A percentile compares a stretch with the other conserved stretches of the same genome.
phyloP scores from a whole-genome alignment of 53 echinoderm and acorn worm species.

The Stichopus horrens region DNA sequence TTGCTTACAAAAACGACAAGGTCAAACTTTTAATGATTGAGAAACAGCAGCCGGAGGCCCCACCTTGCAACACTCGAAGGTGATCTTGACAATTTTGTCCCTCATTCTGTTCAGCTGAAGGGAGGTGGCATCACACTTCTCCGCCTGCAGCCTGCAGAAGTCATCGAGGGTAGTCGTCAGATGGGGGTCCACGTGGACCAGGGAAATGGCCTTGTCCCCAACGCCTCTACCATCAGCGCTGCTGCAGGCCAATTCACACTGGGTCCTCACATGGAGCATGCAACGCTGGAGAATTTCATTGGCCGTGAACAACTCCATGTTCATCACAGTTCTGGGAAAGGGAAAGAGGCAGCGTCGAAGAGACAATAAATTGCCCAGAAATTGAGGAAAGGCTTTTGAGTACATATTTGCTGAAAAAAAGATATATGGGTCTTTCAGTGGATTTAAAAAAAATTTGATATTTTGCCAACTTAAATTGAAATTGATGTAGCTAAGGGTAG shows the following conservation, averaged over 20 bases:
- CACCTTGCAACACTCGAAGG: slow-evolving; percentile 97
- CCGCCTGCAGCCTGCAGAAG: slow-evolving; percentile 82
- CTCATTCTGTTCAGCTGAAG: slow-evolving; percentile 76
- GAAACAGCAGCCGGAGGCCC: slow-evolving; percentile 8
- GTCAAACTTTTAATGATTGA: too few species aligned
- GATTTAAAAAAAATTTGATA: too few species aligned
- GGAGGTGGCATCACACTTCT: slow-evolving; percentile 84
- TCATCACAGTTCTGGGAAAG: slow-evolving; percentile 64
- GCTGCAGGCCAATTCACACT: slow-evolving; percentile 88
- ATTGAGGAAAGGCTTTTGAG: too few species aligned
- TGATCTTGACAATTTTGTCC: slow-evolving; percentile 82
- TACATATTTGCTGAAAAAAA: too few species aligned
- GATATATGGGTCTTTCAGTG: too few species aligned
- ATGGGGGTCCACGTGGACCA: slow-evolving; percentile 70
- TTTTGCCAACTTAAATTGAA: too few species aligned
- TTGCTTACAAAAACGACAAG: too few species aligned
- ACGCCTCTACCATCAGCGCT: slow-evolving; percentile 66
- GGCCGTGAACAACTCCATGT: slow-evolving; percentile 84
- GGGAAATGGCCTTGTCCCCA: slow-evolving; percentile 74
- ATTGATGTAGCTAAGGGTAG: too few species aligned
- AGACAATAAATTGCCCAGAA: too few species aligned
- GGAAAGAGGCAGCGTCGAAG: too few species aligned
- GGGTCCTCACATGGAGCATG: slow-evolving; percentile 83
- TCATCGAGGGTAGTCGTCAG: slow-evolving; percentile 67
- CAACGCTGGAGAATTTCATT: slow-evolving; percentile 97